A percentile compares a stretch with the other conserved stretches of the same genome.
Conservation (phyloP, 2,888 invertebrate species). For the Blera fallax region DNA sequence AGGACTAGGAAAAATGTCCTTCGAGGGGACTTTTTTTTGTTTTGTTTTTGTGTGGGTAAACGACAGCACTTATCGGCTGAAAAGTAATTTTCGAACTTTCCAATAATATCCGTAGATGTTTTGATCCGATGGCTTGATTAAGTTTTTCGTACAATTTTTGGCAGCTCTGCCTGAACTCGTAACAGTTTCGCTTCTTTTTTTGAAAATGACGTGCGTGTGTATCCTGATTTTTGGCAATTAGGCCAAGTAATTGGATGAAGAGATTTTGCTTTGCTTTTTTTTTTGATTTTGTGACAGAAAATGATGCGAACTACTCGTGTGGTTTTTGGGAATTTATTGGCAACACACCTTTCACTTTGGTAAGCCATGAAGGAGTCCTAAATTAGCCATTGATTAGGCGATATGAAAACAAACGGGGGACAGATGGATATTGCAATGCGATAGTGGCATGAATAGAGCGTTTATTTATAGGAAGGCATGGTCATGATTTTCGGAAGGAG, state of each 20-base stretch:
- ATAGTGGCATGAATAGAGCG: not conserved
- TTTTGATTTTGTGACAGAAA: not conserved
- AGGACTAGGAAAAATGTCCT: not conserved
- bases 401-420: not conserved
- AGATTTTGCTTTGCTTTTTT: conserved; percentile 20
- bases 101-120: conserved; percentile 25
- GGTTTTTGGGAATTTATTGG: conserved; percentile 11
- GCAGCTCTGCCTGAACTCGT: not conserved
- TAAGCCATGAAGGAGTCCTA: not conserved
- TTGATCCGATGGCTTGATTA: conserved; percentile 28
- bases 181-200: not conserved
- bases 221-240: conserved; percentile 46
- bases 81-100: conserved; percentile 43
- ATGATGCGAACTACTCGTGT: not conserved
- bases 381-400: conserved; percentile 32
- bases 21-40: not conserved
- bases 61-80: not conserved
- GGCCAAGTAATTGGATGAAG: conserved; percentile 44
- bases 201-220: conserved; percentile 40
- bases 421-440: conserved; percentile 12
- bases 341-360: conserved; percentile 17
- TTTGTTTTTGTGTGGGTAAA: not conserved
- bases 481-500: too few relatives aligned
- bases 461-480: not conserved
- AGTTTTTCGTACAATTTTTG: not conserved